phyloP scores from a whole-genome alignment of 1,140 invertebrate genomes.

The Philopotamus ludificatus region DNA sequence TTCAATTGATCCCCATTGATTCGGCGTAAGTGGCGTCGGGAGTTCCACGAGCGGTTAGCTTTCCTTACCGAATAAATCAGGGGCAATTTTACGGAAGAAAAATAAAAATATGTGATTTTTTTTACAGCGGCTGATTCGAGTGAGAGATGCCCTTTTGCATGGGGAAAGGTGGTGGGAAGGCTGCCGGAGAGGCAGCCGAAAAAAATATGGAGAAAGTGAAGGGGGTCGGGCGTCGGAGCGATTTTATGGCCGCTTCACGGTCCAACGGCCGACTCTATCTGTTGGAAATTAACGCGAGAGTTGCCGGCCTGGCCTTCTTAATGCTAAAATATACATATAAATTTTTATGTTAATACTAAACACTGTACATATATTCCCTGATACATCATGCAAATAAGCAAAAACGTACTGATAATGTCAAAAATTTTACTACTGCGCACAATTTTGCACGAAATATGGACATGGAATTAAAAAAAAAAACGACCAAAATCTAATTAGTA shows the following conservation, averaged over 20 bases:
- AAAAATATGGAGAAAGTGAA: too few relatives aligned
- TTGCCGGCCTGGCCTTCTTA: constrained; percentile 8
- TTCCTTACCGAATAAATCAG: too few relatives aligned
- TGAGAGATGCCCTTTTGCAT: background rate
- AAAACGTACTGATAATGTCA: background rate
- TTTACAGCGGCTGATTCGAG: background rate
- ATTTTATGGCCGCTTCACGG: constrained; percentile 26
- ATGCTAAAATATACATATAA: too few relatives aligned
- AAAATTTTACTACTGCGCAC: too few relatives aligned
- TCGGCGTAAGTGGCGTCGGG: too few relatives aligned
- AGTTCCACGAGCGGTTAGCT: too few relatives aligned
- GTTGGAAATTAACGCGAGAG: constrained; percentile 28
- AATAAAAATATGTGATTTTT: background rate
- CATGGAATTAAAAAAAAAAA: too few relatives aligned
- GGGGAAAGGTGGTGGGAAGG: background rate
- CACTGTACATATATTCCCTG: background rate
- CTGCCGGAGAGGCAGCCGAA: background rate
- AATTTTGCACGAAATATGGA: too few relatives aligned
- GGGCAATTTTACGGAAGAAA: too few relatives aligned
- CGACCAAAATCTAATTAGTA: too few relatives aligned
- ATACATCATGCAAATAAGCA: background rate
- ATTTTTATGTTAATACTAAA: too few relatives aligned
- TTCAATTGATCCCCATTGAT: too few relatives aligned
- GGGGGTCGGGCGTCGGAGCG: constrained; percentile 9
- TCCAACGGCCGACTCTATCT: constrained; percentile 22